phyloP scores from a whole-genome alignment of 2,113 vertebrate genomes.

The Burhinus bistriatus region DNA sequence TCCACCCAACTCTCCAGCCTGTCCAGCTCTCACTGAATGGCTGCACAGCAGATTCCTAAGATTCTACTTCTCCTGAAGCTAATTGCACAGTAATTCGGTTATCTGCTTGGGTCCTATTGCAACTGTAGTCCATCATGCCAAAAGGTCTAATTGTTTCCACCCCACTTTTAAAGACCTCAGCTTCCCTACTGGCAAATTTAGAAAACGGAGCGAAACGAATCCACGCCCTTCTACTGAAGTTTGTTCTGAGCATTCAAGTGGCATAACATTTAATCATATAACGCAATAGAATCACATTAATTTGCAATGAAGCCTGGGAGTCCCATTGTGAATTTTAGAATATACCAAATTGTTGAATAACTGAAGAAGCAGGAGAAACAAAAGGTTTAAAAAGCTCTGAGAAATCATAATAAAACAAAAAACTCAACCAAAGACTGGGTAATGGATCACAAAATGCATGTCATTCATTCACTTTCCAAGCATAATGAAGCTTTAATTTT shows the following conservation, averaged over 20 bases:
- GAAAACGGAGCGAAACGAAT: not conserved
- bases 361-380: not conserved
- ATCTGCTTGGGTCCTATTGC: not conserved
- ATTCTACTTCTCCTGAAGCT: not conserved
- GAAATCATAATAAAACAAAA: not conserved
- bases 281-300: not conserved
- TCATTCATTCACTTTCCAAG: not conserved
- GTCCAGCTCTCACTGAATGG: not conserved
- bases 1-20: not conserved
- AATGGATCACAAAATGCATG: not conserved
- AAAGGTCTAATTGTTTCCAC: not conserved
- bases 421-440: not conserved
- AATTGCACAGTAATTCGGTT: not conserved
- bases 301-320: constrained; percentile 12
- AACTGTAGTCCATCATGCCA: not conserved
- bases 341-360: not conserved
- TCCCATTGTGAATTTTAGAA: not conserved
- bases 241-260: not conserved
- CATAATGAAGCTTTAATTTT: constrained; percentile 33
- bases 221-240: not conserved
- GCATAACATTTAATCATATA: not conserved
- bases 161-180: not conserved
- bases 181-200: not conserved
- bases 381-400: not conserved
- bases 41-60: not conserved